Base-by-base conservation (phyloP, 2,888 invertebrate genomes). In the Chorisops tibialis region DNA sequence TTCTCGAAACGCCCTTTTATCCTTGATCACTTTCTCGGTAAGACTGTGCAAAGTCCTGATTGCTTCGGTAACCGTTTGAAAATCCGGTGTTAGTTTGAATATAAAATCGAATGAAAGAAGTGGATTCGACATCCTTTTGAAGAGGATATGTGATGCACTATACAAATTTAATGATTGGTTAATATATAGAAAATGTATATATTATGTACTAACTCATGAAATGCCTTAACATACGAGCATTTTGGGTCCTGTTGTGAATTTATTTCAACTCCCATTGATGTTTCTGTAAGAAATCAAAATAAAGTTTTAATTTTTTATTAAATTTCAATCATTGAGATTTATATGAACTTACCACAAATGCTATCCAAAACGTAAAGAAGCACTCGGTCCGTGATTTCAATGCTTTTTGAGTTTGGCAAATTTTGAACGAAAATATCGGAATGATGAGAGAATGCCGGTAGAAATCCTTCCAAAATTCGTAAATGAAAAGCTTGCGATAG, bases 401-500 rank as follows among this genome's bases (percentile, higher is more conserved):
- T 51, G 41, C 79, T 77, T 2, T 79, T 76, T 2, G 74, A 68
- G 1, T 71, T 71, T 14, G 70, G 70, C 14, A 88, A 72, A 67
- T 82, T 83, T 0, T 81, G 72, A 1, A 83, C 72, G 63, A 91
- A 75, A 7, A 83, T 77, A 30, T 79, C 76, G 3, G 83, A 80
- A 68, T 87, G 86, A 60, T 81, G 81, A 64, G 84, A 82, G 71
- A 91, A 87, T 0, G 85, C 81, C 0, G 83, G 82, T 2, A 86
- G 74, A 73, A 89, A 91, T 66, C 85, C 82, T 69, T 87, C 85
- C 50, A 91, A 74, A 61, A 91, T 85, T 69, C 85, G 85, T 69
- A 88, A 88, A 75, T 90, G 90, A 74, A 91, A 91, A 0, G 90
- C 85, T 0, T 90, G 88, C 0, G 88, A 88, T 61, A 91, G 72